Percentiles rank a stretch among this genome's conserved stretches.
Evolutionary conservation across 1,140 invertebrate genomes (phyloP).

Genomic region (Hycleus cichorii): DNA sequence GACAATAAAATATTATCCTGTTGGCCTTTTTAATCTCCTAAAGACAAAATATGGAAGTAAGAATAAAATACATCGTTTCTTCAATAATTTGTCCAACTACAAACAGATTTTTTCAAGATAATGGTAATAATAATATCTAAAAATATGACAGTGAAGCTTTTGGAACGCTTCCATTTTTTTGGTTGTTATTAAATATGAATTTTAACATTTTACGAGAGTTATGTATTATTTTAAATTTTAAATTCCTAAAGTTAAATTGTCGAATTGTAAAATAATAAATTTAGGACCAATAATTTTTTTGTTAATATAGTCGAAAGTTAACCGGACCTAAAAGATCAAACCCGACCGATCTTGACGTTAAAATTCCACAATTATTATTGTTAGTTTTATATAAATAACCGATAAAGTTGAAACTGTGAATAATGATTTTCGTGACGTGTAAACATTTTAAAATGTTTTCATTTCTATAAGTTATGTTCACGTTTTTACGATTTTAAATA

Average conservation of each 20-base stretch:
- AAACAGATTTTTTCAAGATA: slow-evolving; percentile 2
- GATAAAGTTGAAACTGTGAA: slow-evolving; percentile 1
- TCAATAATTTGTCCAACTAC: slow-evolving; percentile 1
- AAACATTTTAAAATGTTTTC: slow-evolving; percentile 11
- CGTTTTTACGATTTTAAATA: not conserved
- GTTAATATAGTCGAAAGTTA: too few species aligned
- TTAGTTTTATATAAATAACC: slow-evolving; percentile 2
- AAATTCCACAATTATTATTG: slow-evolving; percentile 5
- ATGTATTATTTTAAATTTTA: too few species aligned
- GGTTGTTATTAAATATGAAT: slow-evolving; percentile 1
- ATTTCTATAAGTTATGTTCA: slow-evolving; percentile 2
- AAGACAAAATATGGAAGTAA: not conserved
- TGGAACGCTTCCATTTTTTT: slow-evolving; percentile 8
- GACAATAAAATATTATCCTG: too few species aligned
- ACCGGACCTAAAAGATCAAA: too few species aligned
- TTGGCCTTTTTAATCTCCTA: too few species aligned
- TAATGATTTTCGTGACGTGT: not conserved
- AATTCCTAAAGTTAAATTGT: too few species aligned
- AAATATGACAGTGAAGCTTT: slow-evolving; percentile 2
- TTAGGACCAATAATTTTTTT: too few species aligned
- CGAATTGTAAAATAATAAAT: too few species aligned
- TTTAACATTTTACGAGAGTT: slow-evolving; percentile 2
- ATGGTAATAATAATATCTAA: slow-evolving; percentile 10
- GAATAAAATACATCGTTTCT: not conserved
- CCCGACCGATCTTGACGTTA: too few species aligned